These are phyloP conservation scores for Craterocephalus amniculus DNA, from an alignment of 2,797 vertebrate species.

Conservation along the genomic window DNA sequence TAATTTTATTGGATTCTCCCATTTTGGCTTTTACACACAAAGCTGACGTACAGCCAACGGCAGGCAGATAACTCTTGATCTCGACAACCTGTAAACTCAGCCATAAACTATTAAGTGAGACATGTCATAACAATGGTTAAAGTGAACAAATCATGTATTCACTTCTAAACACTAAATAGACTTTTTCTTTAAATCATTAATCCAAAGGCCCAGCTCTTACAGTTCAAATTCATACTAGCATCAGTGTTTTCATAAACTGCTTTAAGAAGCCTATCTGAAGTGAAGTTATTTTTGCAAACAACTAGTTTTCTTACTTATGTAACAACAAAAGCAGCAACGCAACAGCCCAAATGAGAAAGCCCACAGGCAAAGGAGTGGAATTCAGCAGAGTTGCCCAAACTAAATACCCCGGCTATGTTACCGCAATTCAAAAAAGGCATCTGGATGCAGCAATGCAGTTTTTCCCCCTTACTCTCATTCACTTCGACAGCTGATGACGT, in stretches of 20 bases:
- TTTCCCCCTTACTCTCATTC: conserved; percentile 73
- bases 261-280: not conserved
- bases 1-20: not conserved
- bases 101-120: not conserved
- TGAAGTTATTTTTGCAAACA: conserved; percentile 2
- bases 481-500: conserved; percentile 72
- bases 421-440: conserved; percentile 69
- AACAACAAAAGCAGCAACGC: conserved; percentile 43
- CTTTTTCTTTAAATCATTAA: not conserved
- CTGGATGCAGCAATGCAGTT: conserved; percentile 70
- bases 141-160: too few relatives aligned
- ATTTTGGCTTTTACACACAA: conserved; percentile 2
- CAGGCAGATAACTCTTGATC: not conserved
- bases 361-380: conserved; percentile 53
- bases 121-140: not conserved
- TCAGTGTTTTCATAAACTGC: not conserved
- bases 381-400: conserved; percentile 54
- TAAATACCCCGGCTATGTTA: conserved; percentile 61
- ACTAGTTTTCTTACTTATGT: conserved; percentile 15
- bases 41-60: not conserved
- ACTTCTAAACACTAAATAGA: too few relatives aligned
- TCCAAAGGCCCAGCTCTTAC: not conserved
- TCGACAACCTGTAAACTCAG: not conserved
- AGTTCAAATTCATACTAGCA: not conserved
- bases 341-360: conserved; percentile 31